phyloP scores from a whole-genome alignment of 2,113 vertebrate species.

The Antechinus stuartii region DNA sequence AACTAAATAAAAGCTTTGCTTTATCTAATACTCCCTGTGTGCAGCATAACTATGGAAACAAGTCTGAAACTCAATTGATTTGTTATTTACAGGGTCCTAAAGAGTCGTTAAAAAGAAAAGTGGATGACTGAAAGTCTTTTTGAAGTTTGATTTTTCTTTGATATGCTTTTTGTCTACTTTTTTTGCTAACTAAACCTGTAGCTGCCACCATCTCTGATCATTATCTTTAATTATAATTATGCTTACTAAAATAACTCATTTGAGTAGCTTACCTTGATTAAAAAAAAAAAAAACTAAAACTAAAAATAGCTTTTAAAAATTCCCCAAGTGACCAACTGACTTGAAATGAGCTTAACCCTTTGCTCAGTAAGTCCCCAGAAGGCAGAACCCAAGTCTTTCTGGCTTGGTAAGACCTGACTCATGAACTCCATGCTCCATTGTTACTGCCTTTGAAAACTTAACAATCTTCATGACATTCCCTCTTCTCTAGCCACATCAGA shows the following conservation, averaged over 20 bases:
- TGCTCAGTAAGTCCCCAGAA: background rate
- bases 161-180: slow-evolving; percentile 78
- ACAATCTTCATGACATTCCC: background rate
- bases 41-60: slow-evolving; percentile 85
- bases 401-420: background rate
- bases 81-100: slow-evolving; percentile 85
- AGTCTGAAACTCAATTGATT: slow-evolving; percentile 84
- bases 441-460: background rate
- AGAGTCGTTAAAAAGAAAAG: slow-evolving; percentile 82
- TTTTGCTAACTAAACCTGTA: slow-evolving; percentile 12
- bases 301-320: background rate
- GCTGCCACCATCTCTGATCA: background rate
- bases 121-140: slow-evolving; percentile 79
- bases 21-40: slow-evolving; percentile 87
- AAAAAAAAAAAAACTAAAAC: background rate
- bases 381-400: background rate
- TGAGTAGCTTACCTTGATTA: background rate
- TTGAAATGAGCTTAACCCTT: background rate
- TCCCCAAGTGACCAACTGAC: too few species aligned
- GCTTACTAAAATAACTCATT: background rate
- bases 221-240: background rate
- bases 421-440: background rate
- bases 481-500: background rate
- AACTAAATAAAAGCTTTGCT: slow-evolving; percentile 88
- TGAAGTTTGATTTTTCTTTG: slow-evolving; percentile 82